A percentile compares a stretch with the other conserved stretches of the same genome.
Conservation (phyloP, 2,113 vertebrate species). For the Grantiella picta region DNA sequence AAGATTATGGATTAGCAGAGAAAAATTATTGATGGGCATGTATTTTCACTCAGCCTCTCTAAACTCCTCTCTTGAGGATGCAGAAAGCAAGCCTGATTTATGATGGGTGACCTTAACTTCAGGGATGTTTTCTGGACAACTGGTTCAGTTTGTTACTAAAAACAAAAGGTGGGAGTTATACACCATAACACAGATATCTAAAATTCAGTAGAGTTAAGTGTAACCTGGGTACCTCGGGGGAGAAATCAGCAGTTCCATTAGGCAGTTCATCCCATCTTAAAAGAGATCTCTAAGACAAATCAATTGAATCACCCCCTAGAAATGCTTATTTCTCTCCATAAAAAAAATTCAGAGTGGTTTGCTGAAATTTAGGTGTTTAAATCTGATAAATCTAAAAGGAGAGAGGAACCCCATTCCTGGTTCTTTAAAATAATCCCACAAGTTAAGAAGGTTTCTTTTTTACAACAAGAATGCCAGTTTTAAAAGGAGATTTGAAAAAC, state of each 20-base stretch:
- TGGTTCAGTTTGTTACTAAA: neutral
- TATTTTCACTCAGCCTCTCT: neutral
- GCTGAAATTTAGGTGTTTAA: neutral
- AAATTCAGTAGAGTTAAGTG: neutral
- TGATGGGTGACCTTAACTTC: neutral
- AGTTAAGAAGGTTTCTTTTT: neutral
- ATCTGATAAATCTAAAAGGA: neutral
- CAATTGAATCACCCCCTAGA: neutral
- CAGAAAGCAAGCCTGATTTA: neutral
- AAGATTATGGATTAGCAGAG: neutral
- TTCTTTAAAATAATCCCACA: neutral
- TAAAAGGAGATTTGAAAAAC: neutral
- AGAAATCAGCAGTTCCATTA: neutral
- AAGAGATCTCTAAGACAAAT: neutral
- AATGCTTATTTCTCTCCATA: neutral
- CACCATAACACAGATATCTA: neutral
- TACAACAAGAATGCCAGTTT: neutral
- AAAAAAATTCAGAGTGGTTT: neutral
- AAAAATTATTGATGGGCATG: neutral
- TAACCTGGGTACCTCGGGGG: neutral
- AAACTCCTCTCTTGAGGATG: neutral
- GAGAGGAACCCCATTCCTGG: neutral
- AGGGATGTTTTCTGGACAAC: neutral
- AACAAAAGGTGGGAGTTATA: neutral
- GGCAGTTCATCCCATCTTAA: neutral